Evolutionary conservation across 2,888 invertebrate species (phyloP), one percentile per base, ranked within the genome.

Genomic region (Ligdia adustata): DNA sequence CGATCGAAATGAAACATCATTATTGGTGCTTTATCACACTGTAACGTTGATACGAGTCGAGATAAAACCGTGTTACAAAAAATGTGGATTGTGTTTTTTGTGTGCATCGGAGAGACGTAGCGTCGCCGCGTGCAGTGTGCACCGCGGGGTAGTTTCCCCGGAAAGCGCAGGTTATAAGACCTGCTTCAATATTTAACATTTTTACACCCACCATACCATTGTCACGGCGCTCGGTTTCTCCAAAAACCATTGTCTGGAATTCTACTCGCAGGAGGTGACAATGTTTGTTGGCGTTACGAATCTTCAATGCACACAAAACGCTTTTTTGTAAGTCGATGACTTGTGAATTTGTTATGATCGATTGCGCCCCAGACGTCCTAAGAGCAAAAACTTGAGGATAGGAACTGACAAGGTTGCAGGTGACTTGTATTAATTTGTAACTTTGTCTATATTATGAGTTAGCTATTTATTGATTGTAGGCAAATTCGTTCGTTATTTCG

Each of bases 281-380:
- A 87, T 89, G 83, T 87, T 86, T 82, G 83, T 82, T 80, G 75
- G 75, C 78, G 69, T 86, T 79, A 82, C 81, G 78, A 77, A 78
- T 82, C 72, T 67, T 79, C 77, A 72, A 82, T 65, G 68, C 72
- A 75, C 69, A 88, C 87, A 87, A 86, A 84, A 70, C 55, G 62
- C 7, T 80, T 86, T 86, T 86, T 87, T 84, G 79, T 83, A 69
- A 82, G 70, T 66, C 84, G 90, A 90, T 90, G 90, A 90, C 90
- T 90, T 82, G 90, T 89, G 89, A 90, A 89, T 88, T 89, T 88
- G 82, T 82, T 79, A 71, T 88, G 90, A 90, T 90, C 72, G 90
- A 90, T 89, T 65, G 77, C 41, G 70, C 71, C n/a, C 77, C 71
- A 77, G 62, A 61, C 64, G 51, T 59, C 43, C 51, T 44, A 55